These are phyloP conservation scores for Margarornis squamiger DNA, from an alignment of 2,797 vertebrate genomes.

Conservation along the genomic window DNA sequence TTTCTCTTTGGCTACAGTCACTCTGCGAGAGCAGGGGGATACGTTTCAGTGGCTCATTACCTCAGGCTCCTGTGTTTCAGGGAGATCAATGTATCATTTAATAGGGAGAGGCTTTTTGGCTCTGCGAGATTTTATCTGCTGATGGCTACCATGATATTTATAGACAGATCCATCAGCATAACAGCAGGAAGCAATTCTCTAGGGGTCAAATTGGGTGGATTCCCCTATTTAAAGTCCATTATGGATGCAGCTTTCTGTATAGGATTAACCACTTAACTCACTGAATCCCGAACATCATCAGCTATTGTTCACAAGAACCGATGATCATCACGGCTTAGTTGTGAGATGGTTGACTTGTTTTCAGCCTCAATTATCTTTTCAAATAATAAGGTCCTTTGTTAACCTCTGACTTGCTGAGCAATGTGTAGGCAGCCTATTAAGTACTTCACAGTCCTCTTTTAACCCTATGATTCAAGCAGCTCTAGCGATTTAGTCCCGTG, in stretches of 20 bases:
- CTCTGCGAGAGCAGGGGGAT: neutral
- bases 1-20: neutral
- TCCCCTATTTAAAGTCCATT: slow-evolving; percentile 38
- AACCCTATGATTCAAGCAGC: neutral
- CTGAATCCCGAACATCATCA: slow-evolving; percentile 19
- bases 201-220: slow-evolving; percentile 36
- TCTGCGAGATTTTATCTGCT: slow-evolving; percentile 12
- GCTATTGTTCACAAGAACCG: slow-evolving; percentile 50
- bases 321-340: slow-evolving; percentile 40
- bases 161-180: slow-evolving; percentile 28
- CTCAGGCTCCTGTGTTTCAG: neutral
- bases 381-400: slow-evolving; percentile 52
- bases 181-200: slow-evolving; percentile 48
- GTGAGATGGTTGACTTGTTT: slow-evolving; percentile 37
- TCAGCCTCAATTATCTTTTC: slow-evolving; percentile 47
- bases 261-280: slow-evolving; percentile 64
- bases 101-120: slow-evolving; percentile 34
- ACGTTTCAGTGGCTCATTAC: slow-evolving; percentile 10
- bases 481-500: neutral
- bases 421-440: slow-evolving; percentile 24
- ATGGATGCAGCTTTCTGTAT: slow-evolving; percentile 50
- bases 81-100: slow-evolving; percentile 48
- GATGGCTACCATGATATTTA: slow-evolving; percentile 47
- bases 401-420: slow-evolving; percentile 54
- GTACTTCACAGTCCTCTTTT: neutral